Conservation (phyloP, 2,797 vertebrate species). For the Acipenser transmontanus region DNA sequence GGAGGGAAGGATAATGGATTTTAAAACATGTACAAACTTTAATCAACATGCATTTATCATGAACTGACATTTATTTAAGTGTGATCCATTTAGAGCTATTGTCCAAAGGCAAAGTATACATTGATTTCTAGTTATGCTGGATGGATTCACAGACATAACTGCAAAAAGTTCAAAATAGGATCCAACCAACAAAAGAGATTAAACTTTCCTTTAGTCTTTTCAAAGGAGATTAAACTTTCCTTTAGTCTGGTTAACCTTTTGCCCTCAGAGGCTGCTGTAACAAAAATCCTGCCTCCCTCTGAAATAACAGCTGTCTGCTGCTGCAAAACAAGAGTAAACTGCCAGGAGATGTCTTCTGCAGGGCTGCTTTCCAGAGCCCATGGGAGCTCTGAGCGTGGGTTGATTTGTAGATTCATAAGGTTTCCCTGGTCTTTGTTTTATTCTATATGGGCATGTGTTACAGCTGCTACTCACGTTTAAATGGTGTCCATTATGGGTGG, state of each 20-base stretch:
- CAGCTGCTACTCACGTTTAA: conserved; percentile 41
- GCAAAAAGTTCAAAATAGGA: conserved; percentile 6
- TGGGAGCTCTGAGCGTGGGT: conserved; percentile 30
- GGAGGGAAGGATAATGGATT: no score
- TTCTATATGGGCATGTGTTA: conserved; percentile 26
- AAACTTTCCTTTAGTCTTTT: conserved; percentile 31
- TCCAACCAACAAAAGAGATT: conserved; percentile 27
- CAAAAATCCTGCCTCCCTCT: conserved; percentile 25
- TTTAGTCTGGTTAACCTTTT: conserved; percentile 18
- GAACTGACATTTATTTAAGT: no score
- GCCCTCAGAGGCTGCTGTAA: conserved; percentile 10
- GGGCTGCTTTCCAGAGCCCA: conserved; percentile 6
- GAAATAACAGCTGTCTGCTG: conserved; percentile 34
- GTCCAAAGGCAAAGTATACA: no score
- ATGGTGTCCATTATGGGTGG: conserved; percentile 34
- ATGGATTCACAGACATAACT: no score
- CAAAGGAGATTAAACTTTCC: conserved; percentile 36
- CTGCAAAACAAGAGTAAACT: neutral
- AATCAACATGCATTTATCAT: no score
- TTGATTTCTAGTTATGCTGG: no score
- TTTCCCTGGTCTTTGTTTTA: conserved; percentile 41
- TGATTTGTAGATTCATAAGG: conserved; percentile 37
- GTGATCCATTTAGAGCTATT: no score
- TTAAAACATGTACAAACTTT: no score
- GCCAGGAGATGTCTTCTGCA: conserved; percentile 18